Base-by-base conservation (phyloP, 2,113 vertebrate genomes). In the Siniperca chuatsi region DNA sequence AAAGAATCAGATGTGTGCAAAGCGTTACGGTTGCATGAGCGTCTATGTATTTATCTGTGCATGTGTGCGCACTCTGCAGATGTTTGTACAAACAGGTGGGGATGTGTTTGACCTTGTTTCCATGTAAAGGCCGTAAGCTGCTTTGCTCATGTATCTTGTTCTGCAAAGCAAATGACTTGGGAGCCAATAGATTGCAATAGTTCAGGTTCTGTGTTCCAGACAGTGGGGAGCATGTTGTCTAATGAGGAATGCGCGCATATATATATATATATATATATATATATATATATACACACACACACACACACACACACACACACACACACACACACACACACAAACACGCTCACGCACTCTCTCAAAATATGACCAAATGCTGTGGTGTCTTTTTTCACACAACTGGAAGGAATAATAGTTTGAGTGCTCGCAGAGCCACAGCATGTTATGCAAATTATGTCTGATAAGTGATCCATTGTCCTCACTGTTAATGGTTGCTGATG, bases 361-460 rank as follows among this genome's bases (percentile, higher is more conserved):
- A 73, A 78, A 85, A 81, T 77, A 52, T 25, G 50, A 71, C 73
- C 58, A 79, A 74, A 81, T 57, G 71, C 44, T 61, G n/a, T 54
- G 46, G 74, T 42, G 6, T 67, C 16, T 81, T 76, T 84, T 83
- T 75, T 81, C 44, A 46, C 78, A 75, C 75, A 75, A 70, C 71
- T 73, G 55, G 55, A 77, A 61, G 60, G 67, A 85, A 86, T 77
- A 79, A 75, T 85, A 71, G 73, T 82, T 68, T 64, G 72, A 85
- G 83, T 65, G 77, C 79, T 92, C 4, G 4, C 55, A 23, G 23
- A 81, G 81, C 86, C 77, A 75, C 67, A 54, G 54, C 62, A 21
- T 64, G 84, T 84, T 89, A 91, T 92, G 87, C 83, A 92, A 92
- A 90, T 92, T 0, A 58, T 6, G 73, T 60, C 79, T 85, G 81